phyloP scores from a whole-genome alignment of 1,140 invertebrate genomes.

The Apis dorsata region DNA sequence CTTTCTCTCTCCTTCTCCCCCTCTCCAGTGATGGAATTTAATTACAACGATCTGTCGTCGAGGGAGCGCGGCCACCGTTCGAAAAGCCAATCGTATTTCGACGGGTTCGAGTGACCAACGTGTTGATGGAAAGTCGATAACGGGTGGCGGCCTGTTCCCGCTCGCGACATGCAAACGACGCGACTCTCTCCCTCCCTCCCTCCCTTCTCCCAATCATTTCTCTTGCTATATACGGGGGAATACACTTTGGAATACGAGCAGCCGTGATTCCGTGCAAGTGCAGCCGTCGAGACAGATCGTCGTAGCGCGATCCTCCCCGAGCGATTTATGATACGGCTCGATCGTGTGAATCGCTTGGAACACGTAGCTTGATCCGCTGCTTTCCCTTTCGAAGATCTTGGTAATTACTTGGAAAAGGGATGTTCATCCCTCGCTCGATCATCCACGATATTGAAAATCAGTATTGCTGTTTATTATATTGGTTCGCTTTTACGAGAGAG shows the following conservation, averaged over 20 bases:
- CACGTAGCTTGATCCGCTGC: too few species aligned
- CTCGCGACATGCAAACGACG: slow-evolving; percentile 40
- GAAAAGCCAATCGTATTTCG: slow-evolving; percentile 53
- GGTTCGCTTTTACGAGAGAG: too few species aligned
- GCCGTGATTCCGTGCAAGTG: slow-evolving; percentile 15
- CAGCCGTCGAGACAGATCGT: slow-evolving; percentile 24
- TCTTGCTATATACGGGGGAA: not conserved
- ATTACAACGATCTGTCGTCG: slow-evolving; percentile 48
- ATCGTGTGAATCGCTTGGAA: slow-evolving; percentile 8
- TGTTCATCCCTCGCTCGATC: too few species aligned
- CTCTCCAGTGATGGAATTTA: slow-evolving; percentile 27
- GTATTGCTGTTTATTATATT: too few species aligned
- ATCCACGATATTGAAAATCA: too few species aligned
- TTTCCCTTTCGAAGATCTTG: not conserved
- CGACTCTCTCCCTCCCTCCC: slow-evolving; percentile 12
- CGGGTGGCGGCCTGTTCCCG: slow-evolving; percentile 36
- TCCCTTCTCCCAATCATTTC: slow-evolving; percentile 43
- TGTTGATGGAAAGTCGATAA: slow-evolving; percentile 51
- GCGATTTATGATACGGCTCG: slow-evolving; percentile 17
- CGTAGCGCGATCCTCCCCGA: not conserved
- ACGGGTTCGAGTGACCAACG: slow-evolving; percentile 48
- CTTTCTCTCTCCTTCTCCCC: too few species aligned
- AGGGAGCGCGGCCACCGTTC: not conserved
- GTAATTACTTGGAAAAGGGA: too few species aligned
- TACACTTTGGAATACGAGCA: not conserved